A percentile compares a stretch with the other conserved stretches of the same genome.
Evolutionary conservation across 2,797 vertebrate genomes (phyloP).

Genomic region (Tapirus indicus): DNA sequence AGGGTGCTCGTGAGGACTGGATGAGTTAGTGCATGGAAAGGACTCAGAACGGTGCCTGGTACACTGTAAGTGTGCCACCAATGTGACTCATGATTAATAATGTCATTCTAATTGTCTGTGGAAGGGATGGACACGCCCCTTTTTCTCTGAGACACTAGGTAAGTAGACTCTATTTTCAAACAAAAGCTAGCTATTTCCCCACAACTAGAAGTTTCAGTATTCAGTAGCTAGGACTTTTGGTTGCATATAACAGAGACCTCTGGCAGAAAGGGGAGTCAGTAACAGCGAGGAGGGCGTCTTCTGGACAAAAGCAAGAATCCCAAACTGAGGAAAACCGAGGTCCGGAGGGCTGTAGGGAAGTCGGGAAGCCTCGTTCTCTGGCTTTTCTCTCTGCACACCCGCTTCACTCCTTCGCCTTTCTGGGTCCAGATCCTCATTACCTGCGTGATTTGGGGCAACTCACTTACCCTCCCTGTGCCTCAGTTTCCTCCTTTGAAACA

Average conservation of each 20-base stretch:
- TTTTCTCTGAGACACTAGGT: not conserved
- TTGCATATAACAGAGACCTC: not conserved
- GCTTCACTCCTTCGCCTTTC: not conserved
- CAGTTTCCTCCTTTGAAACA: not conserved
- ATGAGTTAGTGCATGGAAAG: not conserved
- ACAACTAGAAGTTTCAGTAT: not conserved
- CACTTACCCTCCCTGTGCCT: not conserved
- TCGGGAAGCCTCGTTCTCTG: fast-evolving
- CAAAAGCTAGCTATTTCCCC: not conserved
- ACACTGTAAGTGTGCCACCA: not conserved
- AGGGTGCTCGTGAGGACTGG: not conserved
- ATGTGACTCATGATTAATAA: not conserved
- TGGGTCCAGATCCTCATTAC: not conserved
- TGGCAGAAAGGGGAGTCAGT: not conserved
- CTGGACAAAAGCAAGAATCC: not conserved
- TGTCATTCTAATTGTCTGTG: not conserved
- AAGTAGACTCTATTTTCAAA: not conserved
- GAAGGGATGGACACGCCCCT: not conserved
- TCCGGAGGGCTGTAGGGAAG: not conserved
- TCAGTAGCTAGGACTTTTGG: not conserved
- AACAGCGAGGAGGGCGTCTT: not conserved
- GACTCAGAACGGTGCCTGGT: not conserved
- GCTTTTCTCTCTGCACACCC: not conserved
- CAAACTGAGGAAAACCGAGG: not conserved
- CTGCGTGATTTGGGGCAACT: not conserved